A percentile compares a stretch with the other conserved stretches of the same genome.
These are phyloP conservation scores for Passer domesticus DNA, from an alignment of 2,113 vertebrate species.

Conservation along the genomic window DNA sequence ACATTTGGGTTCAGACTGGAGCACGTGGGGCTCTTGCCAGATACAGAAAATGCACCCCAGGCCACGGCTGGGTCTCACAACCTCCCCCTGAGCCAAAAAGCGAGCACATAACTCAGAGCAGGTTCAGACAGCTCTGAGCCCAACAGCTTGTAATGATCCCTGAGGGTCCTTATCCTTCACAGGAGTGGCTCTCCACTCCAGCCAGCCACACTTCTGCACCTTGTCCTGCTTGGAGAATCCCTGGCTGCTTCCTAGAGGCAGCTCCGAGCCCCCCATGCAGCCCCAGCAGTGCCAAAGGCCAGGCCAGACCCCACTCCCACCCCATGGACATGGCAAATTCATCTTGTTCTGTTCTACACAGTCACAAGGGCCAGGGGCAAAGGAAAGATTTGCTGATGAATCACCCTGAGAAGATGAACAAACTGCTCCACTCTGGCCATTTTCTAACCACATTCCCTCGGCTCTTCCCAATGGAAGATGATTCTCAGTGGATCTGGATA, in stretches of 20 bases:
- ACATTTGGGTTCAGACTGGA: background rate
- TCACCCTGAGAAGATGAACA: background rate
- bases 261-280: background rate
- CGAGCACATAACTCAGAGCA: background rate
- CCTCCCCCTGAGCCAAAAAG: background rate
- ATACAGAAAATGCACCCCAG: background rate
- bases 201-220: background rate
- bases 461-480: background rate
- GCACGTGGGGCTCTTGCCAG: background rate
- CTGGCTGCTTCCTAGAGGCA: background rate
- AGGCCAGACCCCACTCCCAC: background rate
- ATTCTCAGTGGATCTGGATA: background rate
- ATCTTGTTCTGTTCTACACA: background rate
- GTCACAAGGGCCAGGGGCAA: background rate
- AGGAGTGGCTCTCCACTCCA: background rate
- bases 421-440: background rate
- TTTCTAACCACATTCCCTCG: background rate
- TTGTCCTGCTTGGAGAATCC: background rate
- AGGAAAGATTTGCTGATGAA: background rate
- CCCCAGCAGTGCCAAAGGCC: background rate
- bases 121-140: background rate
- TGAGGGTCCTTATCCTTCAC: background rate
- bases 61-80: background rate
- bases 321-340: rapidly evolving
- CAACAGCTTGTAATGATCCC: background rate